Conservation (phyloP, 1,140 invertebrate genomes). For the Lordiphosa stackelbergi region DNA sequence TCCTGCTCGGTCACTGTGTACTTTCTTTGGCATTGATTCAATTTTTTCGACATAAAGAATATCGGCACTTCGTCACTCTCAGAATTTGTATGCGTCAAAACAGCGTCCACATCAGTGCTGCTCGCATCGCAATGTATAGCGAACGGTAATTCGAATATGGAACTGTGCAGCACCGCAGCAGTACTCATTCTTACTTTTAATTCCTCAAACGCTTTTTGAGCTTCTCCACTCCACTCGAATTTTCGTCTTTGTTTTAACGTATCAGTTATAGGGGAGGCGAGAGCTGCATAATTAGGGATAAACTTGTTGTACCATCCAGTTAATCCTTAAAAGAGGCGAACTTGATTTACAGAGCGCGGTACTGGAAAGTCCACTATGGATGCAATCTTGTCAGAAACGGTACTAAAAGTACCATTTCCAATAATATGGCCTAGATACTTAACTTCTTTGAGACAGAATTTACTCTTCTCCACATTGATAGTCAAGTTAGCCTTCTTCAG, state of each 20-base stretch:
- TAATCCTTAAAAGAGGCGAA: constrained; percentile 10
- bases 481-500: too few species aligned
- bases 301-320: constrained; percentile 16
- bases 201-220: too few species aligned
- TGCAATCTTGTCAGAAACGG: neutral
- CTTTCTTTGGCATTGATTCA: neutral
- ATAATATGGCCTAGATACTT: constrained; percentile 1
- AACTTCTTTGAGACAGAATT: neutral
- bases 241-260: neutral
- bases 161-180: neutral
- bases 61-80: neutral
- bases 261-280: constrained; percentile 12
- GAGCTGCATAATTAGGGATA: constrained; percentile 10
- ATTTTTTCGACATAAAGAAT: too few species aligned
- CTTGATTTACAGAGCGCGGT: constrained; percentile 5
- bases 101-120: neutral
- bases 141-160: neutral
- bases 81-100: neutral
- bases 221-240: neutral
- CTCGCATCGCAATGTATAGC: neutral
- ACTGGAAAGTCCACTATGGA: neutral
- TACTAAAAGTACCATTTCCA: neutral
- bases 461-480: neutral
- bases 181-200: neutral
- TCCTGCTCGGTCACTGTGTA: neutral